A percentile compares a stretch with the other conserved stretches of the same genome.
These are phyloP conservation scores for Dendrophyllia cribrosa DNA, from an alignment of 64 coral and sea anemone species.

Conservation along the genomic window DNA sequence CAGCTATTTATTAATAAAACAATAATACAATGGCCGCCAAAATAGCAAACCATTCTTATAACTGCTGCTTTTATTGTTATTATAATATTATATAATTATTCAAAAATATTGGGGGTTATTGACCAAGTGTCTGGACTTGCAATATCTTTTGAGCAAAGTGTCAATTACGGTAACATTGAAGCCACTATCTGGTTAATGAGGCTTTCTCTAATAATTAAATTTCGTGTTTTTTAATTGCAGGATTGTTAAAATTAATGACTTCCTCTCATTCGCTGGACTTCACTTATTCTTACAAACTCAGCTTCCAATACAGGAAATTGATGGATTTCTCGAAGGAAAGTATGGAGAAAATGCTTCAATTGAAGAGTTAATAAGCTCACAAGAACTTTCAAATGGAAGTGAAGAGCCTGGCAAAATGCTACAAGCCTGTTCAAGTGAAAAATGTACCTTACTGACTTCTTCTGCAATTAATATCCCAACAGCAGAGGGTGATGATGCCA, in stretches of 20 bases:
- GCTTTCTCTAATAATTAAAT: not conserved
- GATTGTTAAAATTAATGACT: slow-evolving; percentile 71
- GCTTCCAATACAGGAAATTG: slow-evolving; percentile 84
- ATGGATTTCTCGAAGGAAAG: slow-evolving; percentile 92
- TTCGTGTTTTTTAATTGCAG: slow-evolving; percentile 67
- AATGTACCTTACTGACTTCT: slow-evolving; percentile 31
- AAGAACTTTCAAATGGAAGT: slow-evolving; percentile 29
- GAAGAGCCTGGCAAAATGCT: slow-evolving; percentile 31
- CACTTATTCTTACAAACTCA: slow-evolving; percentile 98
- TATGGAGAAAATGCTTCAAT: slow-evolving; percentile 81
- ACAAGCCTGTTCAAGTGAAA: slow-evolving; percentile 12
- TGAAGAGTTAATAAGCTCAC: slow-evolving; percentile 70
- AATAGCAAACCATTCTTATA: too few species aligned
- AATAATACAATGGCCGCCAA: too few species aligned
- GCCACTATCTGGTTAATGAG: too few species aligned
- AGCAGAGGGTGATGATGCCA: not conserved
- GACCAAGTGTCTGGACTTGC: too few species aligned
- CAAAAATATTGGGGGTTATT: too few species aligned
- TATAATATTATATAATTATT: too few species aligned
- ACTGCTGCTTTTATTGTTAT: too few species aligned
- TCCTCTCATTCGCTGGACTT: slow-evolving; percentile 92
- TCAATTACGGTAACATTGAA: too few species aligned
- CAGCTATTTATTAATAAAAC: too few species aligned
- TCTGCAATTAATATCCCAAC: not conserved
- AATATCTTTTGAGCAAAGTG: too few species aligned